Evolutionary conservation across 2,888 invertebrate genomes (phyloP).

Genomic region (Spicauda simplicius): DNA sequence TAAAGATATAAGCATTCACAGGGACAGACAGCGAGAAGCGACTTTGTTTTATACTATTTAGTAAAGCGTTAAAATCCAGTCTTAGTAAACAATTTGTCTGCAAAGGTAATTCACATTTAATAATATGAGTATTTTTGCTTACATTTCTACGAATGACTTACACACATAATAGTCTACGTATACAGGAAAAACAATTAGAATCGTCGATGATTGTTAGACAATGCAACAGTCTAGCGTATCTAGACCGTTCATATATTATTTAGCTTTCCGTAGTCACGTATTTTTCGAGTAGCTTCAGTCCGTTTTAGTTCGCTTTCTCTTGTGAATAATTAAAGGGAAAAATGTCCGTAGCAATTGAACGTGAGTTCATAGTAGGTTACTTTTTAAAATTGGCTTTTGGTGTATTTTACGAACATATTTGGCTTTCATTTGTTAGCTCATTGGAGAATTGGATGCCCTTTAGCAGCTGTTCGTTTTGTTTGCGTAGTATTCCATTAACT

Average conservation of each 20-base stretch:
- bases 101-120: too few relatives aligned
- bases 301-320: constrained; percentile 74
- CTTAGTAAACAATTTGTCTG: too few relatives aligned
- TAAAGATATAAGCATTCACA: too few relatives aligned
- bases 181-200: neutral
- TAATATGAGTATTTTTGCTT: too few relatives aligned
- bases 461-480: neutral
- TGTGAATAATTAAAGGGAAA: constrained; percentile 77
- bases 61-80: too few relatives aligned
- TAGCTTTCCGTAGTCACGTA: constrained; percentile 74
- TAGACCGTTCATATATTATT: constrained; percentile 68
- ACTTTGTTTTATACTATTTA: too few relatives aligned
- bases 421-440: constrained; percentile 1
- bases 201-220: neutral
- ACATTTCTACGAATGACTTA: neutral
- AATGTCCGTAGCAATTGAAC: constrained; percentile 70
- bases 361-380: constrained; percentile 53
- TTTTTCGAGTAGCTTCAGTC: constrained; percentile 73
- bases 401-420: constrained; percentile 5
- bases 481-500: neutral
- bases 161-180: neutral
- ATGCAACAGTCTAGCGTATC: constrained; percentile 54
- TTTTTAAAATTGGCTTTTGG: constrained; percentile 47
- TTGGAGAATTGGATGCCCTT: constrained; percentile 32
- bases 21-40: too few relatives aligned